Evolutionary conservation across 2,888 invertebrate species (phyloP).

Genomic region (Shargacucullia verbasci): DNA sequence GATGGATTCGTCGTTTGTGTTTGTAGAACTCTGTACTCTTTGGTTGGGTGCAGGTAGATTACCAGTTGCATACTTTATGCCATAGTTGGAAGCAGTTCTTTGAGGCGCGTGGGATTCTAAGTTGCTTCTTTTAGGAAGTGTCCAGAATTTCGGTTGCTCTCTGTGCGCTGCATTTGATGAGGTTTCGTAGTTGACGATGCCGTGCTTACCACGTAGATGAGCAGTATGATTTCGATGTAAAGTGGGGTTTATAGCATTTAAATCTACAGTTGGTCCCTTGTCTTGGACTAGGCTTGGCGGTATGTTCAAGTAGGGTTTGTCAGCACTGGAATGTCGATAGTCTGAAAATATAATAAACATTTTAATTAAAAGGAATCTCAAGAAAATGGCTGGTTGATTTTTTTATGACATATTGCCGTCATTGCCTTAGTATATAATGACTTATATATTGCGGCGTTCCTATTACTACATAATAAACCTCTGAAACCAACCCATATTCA

Average conservation of each 20-base stretch:
- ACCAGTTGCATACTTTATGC: slow-evolving; percentile 58
- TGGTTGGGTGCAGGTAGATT: slow-evolving; percentile 56
- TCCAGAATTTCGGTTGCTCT: slow-evolving; percentile 89
- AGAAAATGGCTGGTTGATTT: neutral
- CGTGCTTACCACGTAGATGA: slow-evolving; percentile 77
- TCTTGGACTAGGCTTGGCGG: slow-evolving; percentile 69
- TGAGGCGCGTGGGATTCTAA: slow-evolving; percentile 62
- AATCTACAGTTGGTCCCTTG: slow-evolving; percentile 68
- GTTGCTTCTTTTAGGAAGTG: slow-evolving; percentile 84
- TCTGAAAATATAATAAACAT: slow-evolving; percentile 78
- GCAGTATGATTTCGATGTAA: slow-evolving; percentile 75
- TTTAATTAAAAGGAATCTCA: slow-evolving; percentile 13
- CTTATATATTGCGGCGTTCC: neutral
- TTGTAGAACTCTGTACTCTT: slow-evolving; percentile 45
- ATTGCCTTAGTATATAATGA: slow-evolving; percentile 3
- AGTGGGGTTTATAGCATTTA: slow-evolving; percentile 74
- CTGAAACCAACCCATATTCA: slow-evolving; percentile 35
- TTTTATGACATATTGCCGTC: slow-evolving; percentile 1
- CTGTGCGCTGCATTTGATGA: slow-evolving; percentile 59
- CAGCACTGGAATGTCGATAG: slow-evolving; percentile 91
- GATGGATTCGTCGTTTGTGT: slow-evolving; percentile 79
- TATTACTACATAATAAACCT: slow-evolving; percentile 8
- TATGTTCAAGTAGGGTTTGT: slow-evolving; percentile 79
- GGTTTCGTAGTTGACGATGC: slow-evolving; percentile 74
- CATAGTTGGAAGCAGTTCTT: slow-evolving; percentile 63